A percentile compares a stretch with the other conserved stretches of the same genome.
These are phyloP conservation scores for Nycticryphes semicollaris DNA, from an alignment of 2,113 vertebrate species.

Conservation along the genomic window DNA sequence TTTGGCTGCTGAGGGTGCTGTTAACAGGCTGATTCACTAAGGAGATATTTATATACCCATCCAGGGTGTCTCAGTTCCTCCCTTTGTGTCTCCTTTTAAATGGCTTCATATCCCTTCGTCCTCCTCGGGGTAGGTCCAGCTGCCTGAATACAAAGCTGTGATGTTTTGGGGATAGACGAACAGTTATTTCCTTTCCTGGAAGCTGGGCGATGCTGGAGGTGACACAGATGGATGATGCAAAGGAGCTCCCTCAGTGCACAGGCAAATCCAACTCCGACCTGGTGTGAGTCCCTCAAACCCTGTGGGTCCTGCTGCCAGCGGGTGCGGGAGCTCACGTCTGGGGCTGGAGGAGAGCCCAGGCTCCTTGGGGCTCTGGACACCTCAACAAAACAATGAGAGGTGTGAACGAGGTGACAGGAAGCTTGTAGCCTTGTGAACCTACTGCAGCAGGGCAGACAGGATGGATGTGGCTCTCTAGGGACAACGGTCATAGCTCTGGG, in stretches of 20 bases:
- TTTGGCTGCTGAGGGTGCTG: slow-evolving; percentile 60
- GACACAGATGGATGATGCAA: background rate
- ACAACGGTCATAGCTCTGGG: background rate
- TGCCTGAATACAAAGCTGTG: background rate
- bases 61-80: background rate
- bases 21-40: slow-evolving; percentile 53
- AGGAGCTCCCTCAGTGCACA: background rate
- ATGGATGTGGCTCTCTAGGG: background rate
- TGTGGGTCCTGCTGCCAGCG: fast-evolving
- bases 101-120: background rate
- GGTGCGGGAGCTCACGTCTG: fast-evolving
- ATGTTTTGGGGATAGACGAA: background rate
- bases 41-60: slow-evolving; percentile 34
- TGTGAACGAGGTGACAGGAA: background rate
- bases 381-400: background rate
- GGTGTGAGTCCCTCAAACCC: background rate
- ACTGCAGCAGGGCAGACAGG: background rate
- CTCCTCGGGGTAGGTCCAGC: fast-evolving
- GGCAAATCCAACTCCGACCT: background rate
- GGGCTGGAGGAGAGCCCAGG: background rate
- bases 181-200: background rate
- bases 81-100: background rate
- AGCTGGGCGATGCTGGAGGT: background rate
- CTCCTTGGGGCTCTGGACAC: background rate
- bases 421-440: background rate